Percentiles rank a stretch among this genome's conserved stretches.
These are phyloP conservation scores for Chouioia cunea DNA, from an alignment of 2,888 invertebrate species.

Conservation along the genomic window DNA sequence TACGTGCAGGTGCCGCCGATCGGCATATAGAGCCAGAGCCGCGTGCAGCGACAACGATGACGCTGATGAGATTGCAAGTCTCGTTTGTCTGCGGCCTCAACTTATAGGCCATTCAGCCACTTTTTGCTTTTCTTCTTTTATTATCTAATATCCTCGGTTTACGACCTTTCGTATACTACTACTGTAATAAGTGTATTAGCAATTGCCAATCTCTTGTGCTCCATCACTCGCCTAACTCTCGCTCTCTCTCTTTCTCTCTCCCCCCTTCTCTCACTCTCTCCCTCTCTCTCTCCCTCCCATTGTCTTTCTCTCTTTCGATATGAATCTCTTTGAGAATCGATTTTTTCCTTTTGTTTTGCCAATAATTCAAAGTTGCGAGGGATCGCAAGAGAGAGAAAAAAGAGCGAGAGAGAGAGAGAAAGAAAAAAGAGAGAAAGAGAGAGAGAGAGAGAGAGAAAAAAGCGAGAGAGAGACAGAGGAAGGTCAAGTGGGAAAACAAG, in stretches of 20 bases:
- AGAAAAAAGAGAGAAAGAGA: background rate
- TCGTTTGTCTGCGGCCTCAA: too few species aligned
- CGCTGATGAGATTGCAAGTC: slow-evolving; percentile 7
- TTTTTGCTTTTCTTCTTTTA: too few species aligned
- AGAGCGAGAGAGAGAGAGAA: slow-evolving; percentile 22
- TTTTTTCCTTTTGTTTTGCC: too few species aligned
- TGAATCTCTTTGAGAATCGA: too few species aligned
- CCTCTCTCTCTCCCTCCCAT: slow-evolving; percentile 5
- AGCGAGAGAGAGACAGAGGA: slow-evolving; percentile 32
- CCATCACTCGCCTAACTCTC: slow-evolving; percentile 16
- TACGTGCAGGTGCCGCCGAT: slow-evolving; percentile 95
- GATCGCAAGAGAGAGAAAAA: too few species aligned
- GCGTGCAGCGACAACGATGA: slow-evolving; percentile 47
- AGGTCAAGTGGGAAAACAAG: background rate
- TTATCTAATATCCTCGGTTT: too few species aligned
- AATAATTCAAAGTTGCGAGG: too few species aligned
- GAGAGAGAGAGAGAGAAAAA: background rate
- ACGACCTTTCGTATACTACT: slow-evolving; percentile 7
- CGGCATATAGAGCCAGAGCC: slow-evolving; percentile 75
- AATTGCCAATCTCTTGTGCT: slow-evolving; percentile 1
- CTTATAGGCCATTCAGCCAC: too few species aligned
- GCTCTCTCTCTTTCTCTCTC: background rate
- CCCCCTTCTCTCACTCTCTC: slow-evolving; percentile 13
- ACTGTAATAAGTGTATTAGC: slow-evolving; percentile 19
- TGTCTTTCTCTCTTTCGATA: background rate